A percentile compares a stretch with the other conserved stretches of the same genome.
Evolutionary conservation across 1,140 invertebrate species (phyloP).

Genomic region (Hylyphantes graminicola): DNA sequence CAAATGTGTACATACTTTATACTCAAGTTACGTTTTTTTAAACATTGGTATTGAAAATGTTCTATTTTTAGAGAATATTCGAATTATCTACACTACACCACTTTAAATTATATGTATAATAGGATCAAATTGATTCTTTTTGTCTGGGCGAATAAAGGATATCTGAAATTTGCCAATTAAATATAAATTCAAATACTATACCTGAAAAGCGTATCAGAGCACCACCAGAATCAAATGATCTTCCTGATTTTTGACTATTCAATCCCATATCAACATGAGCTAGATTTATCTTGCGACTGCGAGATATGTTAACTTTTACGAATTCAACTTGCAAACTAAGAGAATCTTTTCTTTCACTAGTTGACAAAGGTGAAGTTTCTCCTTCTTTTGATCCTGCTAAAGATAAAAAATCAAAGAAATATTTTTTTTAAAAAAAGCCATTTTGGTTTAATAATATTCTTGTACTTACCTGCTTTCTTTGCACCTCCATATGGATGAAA

Average conservation of each 20-base stretch:
- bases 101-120: too few relatives aligned
- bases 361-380: conserved; percentile 75
- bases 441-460: neutral
- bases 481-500: conserved; percentile 96
- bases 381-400: conserved; percentile 58
- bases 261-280: conserved; percentile 28
- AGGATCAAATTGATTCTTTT: neutral
- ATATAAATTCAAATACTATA: conserved; percentile 65
- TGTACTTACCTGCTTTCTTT: conserved; percentile 77
- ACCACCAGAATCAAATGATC: conserved; percentile 73
- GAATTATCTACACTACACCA: too few relatives aligned
- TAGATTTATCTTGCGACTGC: conserved; percentile 80
- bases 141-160: conserved; percentile 19
- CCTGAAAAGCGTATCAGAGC: conserved; percentile 92
- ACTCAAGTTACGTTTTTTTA: too few relatives aligned
- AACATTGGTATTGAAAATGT: too few relatives aligned
- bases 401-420: neutral
- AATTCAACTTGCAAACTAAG: conserved; percentile 96
- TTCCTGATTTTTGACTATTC: conserved; percentile 63
- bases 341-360: conserved; percentile 93
- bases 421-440: neutral
- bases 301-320: conserved; percentile 93
- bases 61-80: too few relatives aligned
- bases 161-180: conserved; percentile 22
- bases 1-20: too few relatives aligned